Percentiles rank a stretch among this genome's conserved stretches.
These are phyloP conservation scores for Eudiplozoon nipponicum DNA, from an alignment of 2,888 invertebrate species.

Conservation along the genomic window DNA sequence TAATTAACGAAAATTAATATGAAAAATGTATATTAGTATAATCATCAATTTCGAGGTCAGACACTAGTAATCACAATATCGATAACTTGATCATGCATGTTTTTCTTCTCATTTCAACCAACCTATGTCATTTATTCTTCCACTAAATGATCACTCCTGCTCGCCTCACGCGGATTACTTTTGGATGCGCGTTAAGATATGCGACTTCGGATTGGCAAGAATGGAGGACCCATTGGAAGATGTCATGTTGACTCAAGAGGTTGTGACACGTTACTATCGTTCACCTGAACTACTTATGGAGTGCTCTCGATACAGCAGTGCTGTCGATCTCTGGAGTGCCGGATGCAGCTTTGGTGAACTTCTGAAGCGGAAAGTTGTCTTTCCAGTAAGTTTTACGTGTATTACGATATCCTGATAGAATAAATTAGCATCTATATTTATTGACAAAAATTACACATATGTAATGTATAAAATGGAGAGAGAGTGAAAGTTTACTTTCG, in stretches of 20 bases:
- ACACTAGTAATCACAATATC: too few relatives aligned
- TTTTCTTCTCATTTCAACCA: not conserved
- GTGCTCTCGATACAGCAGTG: constrained; percentile 68
- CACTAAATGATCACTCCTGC: not conserved
- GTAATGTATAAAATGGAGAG: too few relatives aligned
- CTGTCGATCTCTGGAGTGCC: constrained; percentile 93
- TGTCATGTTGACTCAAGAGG: constrained; percentile 85
- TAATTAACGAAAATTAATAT: too few relatives aligned
- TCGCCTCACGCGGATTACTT: too few relatives aligned
- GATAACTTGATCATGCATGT: too few relatives aligned
- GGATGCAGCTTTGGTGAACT: constrained; percentile 96
- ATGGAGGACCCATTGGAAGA: constrained; percentile 57
- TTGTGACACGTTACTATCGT: constrained; percentile 93
- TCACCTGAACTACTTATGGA: constrained; percentile 97
- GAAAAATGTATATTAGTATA: too few relatives aligned
- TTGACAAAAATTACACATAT: too few relatives aligned
- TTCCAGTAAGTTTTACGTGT: constrained; percentile 43
- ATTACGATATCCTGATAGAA: too few relatives aligned
- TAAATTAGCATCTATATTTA: too few relatives aligned
- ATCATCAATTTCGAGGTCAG: too few relatives aligned
- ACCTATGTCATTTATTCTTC: not conserved
- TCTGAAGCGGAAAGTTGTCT: constrained; percentile 64
- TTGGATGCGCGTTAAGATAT: constrained; percentile 48
- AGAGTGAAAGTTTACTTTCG: too few relatives aligned
- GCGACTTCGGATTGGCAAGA: constrained; percentile 88